phyloP scores from a whole-genome alignment of 2,113 vertebrate species.

The Hystrix cristata region DNA sequence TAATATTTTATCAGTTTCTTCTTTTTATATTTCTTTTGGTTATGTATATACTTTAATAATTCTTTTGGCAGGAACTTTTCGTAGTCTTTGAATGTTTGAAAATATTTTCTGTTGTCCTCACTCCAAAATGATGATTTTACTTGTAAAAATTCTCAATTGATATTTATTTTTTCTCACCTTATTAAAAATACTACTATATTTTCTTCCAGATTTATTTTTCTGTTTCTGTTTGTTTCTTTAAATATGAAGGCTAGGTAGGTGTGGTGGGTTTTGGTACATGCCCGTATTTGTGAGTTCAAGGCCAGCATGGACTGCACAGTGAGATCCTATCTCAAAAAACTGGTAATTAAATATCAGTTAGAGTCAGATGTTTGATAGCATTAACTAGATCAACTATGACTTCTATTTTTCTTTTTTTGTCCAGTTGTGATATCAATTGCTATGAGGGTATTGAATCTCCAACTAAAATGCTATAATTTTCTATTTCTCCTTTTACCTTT shows the following conservation, averaged over 20 bases:
- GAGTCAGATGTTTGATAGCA: neutral
- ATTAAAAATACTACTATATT: neutral
- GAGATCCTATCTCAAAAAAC: neutral
- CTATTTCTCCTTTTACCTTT: neutral
- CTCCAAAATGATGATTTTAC: neutral
- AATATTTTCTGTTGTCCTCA: neutral
- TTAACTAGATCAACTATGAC: neutral
- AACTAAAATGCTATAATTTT: neutral
- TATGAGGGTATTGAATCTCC: neutral
- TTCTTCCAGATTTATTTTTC: neutral
- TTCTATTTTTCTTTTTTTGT: neutral
- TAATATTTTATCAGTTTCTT: neutral
- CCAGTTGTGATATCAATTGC: neutral
- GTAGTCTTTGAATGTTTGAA: neutral
- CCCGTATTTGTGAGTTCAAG: neutral
- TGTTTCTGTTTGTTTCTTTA: neutral
- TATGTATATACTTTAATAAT: neutral
- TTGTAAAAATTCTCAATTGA: neutral
- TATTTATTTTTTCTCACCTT: neutral
- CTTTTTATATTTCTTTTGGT: neutral
- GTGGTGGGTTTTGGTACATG: neutral
- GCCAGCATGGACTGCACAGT: neutral
- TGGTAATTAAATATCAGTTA: neutral
- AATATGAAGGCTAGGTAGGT: neutral
- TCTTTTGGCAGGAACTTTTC: neutral